phyloP scores from a whole-genome alignment of 2,113 vertebrate genomes.

The Colistium nudipinnis region DNA sequence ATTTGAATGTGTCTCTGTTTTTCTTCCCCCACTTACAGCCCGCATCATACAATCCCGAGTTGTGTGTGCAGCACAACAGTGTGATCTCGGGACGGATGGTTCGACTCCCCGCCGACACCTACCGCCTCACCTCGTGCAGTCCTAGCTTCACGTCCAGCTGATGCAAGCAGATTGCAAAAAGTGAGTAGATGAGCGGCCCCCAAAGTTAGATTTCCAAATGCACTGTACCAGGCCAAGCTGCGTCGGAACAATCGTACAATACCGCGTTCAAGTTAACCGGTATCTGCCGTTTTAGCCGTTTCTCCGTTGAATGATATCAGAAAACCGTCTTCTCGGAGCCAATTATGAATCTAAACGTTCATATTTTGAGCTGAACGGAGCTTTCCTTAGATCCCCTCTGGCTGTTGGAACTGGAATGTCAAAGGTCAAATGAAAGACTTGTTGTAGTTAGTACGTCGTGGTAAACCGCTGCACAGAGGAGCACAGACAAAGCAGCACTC shows the following conservation, averaged over 20 bases:
- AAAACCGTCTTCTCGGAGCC: slow-evolving; percentile 6
- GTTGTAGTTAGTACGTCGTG: slow-evolving; percentile 9
- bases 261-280: slow-evolving; percentile 15
- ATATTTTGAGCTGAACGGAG: slow-evolving; percentile 8
- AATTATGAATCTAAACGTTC: neutral
- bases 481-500: slow-evolving; percentile 47
- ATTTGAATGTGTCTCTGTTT: slow-evolving; percentile 29
- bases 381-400: slow-evolving; percentile 14
- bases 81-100: neutral
- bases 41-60: neutral
- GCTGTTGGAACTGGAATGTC: slow-evolving; percentile 37
- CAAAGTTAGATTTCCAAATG: slow-evolving; percentile 4
- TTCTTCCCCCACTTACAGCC: neutral
- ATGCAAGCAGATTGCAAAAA: slow-evolving; percentile 20
- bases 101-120: slow-evolving; percentile 15
- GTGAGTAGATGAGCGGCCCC: slow-evolving; percentile 19
- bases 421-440: slow-evolving; percentile 13
- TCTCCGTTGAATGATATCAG: slow-evolving; percentile 10
- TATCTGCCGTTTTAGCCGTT: neutral
- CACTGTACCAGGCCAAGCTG: neutral
- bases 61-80: neutral
- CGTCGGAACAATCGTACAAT: neutral
- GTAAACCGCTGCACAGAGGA: slow-evolving; percentile 20
- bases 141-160: neutral
- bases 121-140: neutral